These are phyloP conservation scores for Mystacornis crossleyi DNA, from an alignment of 2,113 vertebrate species.

Conservation along the genomic window DNA sequence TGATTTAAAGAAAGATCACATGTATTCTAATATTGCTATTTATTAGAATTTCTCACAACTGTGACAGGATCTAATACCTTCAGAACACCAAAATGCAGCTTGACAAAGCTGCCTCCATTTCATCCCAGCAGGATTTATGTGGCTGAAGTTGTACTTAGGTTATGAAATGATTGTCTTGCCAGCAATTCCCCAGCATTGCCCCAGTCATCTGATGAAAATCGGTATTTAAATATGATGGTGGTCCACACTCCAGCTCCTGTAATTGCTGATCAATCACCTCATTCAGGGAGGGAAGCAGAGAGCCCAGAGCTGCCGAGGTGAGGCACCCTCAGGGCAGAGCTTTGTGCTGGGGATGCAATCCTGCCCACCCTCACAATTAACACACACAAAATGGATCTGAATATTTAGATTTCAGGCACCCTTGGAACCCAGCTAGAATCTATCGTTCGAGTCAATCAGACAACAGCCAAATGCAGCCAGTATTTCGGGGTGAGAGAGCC, in stretches of 20 bases:
- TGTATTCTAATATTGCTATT: not conserved
- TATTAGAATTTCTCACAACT: not conserved
- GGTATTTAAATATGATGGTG: not conserved
- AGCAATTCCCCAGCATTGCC: not conserved
- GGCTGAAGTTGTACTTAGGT: not conserved
- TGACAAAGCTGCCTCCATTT: not conserved
- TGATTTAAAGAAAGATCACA: not conserved
- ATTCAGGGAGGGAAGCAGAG: too few relatives aligned
- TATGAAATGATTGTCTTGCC: not conserved
- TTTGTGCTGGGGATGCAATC: not conserved
- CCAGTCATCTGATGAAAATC: not conserved
- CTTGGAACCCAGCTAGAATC: not conserved
- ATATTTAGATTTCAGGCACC: not conserved
- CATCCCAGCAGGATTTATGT: not conserved
- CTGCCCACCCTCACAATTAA: not conserved
- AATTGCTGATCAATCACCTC: not conserved
- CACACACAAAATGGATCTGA: not conserved
- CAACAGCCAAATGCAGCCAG: not conserved
- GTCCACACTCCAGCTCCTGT: not conserved
- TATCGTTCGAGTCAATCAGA: not conserved
- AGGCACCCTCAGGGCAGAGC: not conserved
- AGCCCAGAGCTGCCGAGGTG: not conserved
- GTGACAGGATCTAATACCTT: not conserved
- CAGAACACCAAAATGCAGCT: not conserved
- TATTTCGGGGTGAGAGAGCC: not conserved